Base-by-base conservation (phyloP, 2,888 invertebrate species). In the Scaptomyza cyrtandrae region DNA sequence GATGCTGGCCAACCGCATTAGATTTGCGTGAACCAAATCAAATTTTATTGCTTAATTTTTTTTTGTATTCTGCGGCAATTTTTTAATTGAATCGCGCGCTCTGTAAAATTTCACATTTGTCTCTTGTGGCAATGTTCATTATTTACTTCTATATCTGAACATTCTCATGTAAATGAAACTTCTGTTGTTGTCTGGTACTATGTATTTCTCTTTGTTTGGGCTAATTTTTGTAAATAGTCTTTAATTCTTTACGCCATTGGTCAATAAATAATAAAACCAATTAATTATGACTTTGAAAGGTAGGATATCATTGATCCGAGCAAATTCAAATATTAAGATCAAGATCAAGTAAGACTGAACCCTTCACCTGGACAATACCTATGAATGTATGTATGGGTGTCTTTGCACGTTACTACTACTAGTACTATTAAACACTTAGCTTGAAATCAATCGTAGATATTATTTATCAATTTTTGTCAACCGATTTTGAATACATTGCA, bases 21-120 rank as follows among this genome's bases (percentile, higher is more conserved):
- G 90, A 90, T 90, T 88, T 86, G 86, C 88, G 86, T 91, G 92
- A 91, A 92, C 92, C 91, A 90, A 85, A 89, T 87, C 91, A 65
- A 92, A 92, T 92, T 92, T 92, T 92, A 92, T 92, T 92, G 91
- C 92, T 92, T 83, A 92, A 92, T 92, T 91, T 91, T 90, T 39
- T 39, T 90, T 75, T 75, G 54, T 65, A 58, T 54, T 69, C 74
- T 29, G 53, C 55, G 62, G 71, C 71, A 55, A 71, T 61, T 75
- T 49, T 84, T 65, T 76, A 88, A 88, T 86, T 79, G 79, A 86
- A 84, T 73, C 48, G 63, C 70, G 67, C 68, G 67, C 61, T 74
- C 78, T 89, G 90, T 76, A 89, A 90, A 87, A 90, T 90, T 90
- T 79, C 49, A 82, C 80, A 89, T 90, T 90, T 90, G 79, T 89